Conservation (phyloP, 2,797 vertebrate genomes). For the Tiaroga cobitis region DNA sequence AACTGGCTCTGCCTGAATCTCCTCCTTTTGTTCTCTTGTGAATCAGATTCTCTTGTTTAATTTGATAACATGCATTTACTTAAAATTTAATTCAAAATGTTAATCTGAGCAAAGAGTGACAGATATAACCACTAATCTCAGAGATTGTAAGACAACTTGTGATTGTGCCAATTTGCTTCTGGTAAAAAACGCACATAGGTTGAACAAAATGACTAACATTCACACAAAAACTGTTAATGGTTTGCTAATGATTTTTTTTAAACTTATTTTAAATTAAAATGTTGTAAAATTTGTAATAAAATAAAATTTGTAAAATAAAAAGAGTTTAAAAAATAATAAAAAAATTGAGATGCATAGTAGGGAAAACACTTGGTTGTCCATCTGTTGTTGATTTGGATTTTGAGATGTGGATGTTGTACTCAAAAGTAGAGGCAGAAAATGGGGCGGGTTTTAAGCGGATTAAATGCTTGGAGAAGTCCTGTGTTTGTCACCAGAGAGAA, state of each 20-base stretch:
- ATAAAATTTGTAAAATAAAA: too few relatives aligned
- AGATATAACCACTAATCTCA: neutral
- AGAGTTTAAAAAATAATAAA: neutral
- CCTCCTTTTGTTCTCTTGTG: constrained; percentile 3
- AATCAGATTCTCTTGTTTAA: neutral
- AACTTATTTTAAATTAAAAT: neutral
- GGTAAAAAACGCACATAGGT: too few relatives aligned
- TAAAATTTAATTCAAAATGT: neutral
- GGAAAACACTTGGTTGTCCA: neutral
- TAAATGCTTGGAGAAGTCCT: neutral
- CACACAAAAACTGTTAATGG: neutral
- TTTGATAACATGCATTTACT: neutral
- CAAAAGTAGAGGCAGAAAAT: neutral
- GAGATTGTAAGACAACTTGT: neutral
- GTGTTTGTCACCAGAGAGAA: neutral
- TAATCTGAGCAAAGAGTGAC: neutral
- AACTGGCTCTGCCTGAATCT: too few relatives aligned
- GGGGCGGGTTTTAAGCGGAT: neutral
- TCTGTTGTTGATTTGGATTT: neutral
- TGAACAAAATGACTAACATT: neutral
- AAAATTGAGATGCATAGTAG: neutral
- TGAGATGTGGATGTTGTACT: neutral
- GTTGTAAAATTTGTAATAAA: neutral
- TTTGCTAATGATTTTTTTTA: neutral
- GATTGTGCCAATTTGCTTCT: neutral